These are phyloP conservation scores for Paedocypris sp. DNA, from an alignment of 2,113 vertebrate genomes.

Conservation along the genomic window DNA sequence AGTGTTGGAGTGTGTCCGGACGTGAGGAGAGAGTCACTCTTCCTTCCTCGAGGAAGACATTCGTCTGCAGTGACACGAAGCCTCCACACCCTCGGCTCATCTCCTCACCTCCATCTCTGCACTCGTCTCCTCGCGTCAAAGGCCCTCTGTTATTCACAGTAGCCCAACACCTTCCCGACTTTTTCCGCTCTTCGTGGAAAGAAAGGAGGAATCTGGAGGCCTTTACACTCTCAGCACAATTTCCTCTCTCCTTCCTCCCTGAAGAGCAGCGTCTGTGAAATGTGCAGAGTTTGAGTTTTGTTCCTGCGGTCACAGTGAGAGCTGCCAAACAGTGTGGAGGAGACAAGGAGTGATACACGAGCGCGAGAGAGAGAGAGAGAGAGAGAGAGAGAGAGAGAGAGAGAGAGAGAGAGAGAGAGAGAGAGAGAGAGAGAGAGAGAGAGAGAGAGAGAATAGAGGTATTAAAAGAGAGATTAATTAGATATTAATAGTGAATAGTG, in stretches of 20 bases:
- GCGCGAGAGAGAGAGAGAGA: conserved; percentile 20
- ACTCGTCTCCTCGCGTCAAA: too few relatives aligned
- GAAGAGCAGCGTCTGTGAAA: conserved; percentile 66
- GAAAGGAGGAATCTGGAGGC: conserved; percentile 32
- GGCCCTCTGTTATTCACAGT: too few relatives aligned
- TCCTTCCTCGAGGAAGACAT: conserved; percentile 37
- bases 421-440: too few relatives aligned
- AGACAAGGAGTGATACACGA: conserved; percentile 18
- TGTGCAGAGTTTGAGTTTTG: conserved; percentile 67
- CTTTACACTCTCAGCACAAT: conserved; percentile 70
- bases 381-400: too few relatives aligned
- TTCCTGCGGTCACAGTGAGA: conserved; percentile 51
- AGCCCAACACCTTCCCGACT: too few relatives aligned
- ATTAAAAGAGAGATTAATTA: too few relatives aligned
- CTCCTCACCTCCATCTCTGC: not conserved
- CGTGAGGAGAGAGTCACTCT: conserved; percentile 45
- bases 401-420: too few relatives aligned
- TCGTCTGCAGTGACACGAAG: conserved; percentile 27
- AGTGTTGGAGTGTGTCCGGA: conserved; percentile 22
- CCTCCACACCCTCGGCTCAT: conserved; percentile 15
- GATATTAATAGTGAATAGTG: too few relatives aligned
- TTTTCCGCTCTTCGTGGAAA: not conserved
- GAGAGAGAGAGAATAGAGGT: too few relatives aligned
- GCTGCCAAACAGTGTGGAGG: conserved; percentile 49
- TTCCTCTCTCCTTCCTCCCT: conserved; percentile 72